These are phyloP conservation scores for Pipistrellus pygmaeus DNA, from an alignment of 2,797 vertebrate genomes.

Conservation along the genomic window DNA sequence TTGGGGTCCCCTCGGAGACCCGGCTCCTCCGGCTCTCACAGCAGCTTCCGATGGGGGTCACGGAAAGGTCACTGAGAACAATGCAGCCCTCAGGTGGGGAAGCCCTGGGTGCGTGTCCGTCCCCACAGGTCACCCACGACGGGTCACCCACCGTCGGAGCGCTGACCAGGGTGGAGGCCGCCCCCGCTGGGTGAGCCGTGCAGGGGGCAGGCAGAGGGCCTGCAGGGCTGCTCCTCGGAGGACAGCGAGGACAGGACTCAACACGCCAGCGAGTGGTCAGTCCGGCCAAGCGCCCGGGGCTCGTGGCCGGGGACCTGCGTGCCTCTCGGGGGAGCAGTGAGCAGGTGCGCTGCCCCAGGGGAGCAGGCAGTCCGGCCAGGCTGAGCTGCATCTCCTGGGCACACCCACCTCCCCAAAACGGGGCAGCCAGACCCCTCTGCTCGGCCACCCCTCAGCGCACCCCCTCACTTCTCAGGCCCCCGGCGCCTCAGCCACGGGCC, in stretches of 20 bases:
- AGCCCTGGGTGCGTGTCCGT: neutral
- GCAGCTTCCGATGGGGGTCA: neutral
- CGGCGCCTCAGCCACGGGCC: constrained; percentile 30
- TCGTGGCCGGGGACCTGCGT: constrained; percentile 69
- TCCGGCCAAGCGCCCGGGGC: constrained; percentile 79
- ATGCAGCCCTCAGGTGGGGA: neutral
- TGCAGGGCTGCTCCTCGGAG: neutral
- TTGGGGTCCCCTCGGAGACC: neutral
- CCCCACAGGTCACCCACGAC: neutral
- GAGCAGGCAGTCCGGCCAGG: neutral
- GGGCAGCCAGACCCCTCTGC: neutral
- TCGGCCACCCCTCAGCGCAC: constrained; percentile 20
- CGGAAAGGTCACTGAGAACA: neutral
- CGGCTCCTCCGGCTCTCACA: constrained; percentile 21
- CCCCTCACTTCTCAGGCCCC: neutral
- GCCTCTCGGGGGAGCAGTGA: neutral
- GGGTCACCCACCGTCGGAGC: neutral
- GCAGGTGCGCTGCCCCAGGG: neutral
- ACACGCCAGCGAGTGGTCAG: constrained; percentile 64
- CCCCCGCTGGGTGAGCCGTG: neutral
- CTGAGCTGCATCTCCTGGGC: neutral
- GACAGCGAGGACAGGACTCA: constrained; percentile 47
- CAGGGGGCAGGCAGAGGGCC: too few species aligned
- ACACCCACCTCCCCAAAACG: too few species aligned
- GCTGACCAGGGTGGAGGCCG: neutral